These are phyloP conservation scores for Micrastur ruficollis DNA, from an alignment of 2,797 vertebrate species.

Conservation along the genomic window DNA sequence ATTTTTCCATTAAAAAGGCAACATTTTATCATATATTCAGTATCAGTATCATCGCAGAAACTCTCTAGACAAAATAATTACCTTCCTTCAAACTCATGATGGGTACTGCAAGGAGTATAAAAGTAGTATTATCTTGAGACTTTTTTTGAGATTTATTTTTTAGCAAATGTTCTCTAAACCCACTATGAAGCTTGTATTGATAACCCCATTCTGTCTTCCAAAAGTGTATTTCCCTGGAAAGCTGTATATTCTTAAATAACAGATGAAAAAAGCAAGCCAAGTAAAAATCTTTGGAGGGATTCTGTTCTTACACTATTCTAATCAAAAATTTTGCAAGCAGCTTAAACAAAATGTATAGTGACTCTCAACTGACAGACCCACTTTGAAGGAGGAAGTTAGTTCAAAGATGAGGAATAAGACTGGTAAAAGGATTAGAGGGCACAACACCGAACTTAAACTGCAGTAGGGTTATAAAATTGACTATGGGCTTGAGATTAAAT, in stretches of 20 bases:
- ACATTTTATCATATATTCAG: not conserved
- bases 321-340: conserved; percentile 22
- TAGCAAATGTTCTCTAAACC: not conserved
- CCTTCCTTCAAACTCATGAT: not conserved
- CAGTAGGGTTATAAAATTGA: not conserved
- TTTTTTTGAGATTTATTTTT: not conserved
- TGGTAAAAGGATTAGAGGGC: not conserved
- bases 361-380: not conserved
- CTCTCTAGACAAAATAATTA: not conserved
- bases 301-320: not conserved
- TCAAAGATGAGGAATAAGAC: not conserved
- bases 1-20: not conserved
- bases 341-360: not conserved
- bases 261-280: not conserved
- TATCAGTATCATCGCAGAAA: not conserved
- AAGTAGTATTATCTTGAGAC: not conserved
- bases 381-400: not conserved
- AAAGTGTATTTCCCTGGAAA: conserved; percentile 40
- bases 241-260: conserved; percentile 19
- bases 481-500: not conserved
- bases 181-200: not conserved
- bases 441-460: not conserved
- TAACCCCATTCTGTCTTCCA: conserved; percentile 59
- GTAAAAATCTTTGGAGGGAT: conserved; percentile 26
- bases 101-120: not conserved